phyloP scores from a whole-genome alignment of 2,888 invertebrate genomes.

The Invenusta paracnida region DNA sequence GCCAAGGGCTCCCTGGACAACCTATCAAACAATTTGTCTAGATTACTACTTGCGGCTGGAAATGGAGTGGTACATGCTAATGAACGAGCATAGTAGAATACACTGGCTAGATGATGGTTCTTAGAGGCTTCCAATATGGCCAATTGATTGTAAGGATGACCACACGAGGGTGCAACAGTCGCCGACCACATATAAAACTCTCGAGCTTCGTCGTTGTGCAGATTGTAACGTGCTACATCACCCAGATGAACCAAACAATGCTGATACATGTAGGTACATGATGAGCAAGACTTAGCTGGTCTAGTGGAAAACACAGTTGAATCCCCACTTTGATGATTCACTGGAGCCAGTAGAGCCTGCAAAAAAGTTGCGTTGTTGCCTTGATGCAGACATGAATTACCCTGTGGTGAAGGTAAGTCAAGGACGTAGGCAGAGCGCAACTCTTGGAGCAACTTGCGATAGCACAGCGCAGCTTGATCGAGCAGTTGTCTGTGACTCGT shows the following conservation, averaged over 20 bases:
- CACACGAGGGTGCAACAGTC: constrained; percentile 63
- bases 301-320: neutral
- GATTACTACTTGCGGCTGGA: constrained; percentile 75
- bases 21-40: constrained; percentile 69
- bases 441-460: constrained; percentile 63
- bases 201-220: constrained; percentile 75
- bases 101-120: constrained; percentile 73
- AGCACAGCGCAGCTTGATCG: constrained; percentile 79
- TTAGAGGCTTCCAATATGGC: constrained; percentile 74
- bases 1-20: constrained; percentile 49
- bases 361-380: neutral
- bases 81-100: constrained; percentile 79
- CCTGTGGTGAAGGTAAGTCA: constrained; percentile 38
- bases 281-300: constrained; percentile 56
- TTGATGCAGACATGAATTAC: constrained; percentile 63
- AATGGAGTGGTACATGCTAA: constrained; percentile 78
- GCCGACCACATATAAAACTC: constrained; percentile 69
- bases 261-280: constrained; percentile 79
- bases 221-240: constrained; percentile 75
- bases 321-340: too few relatives aligned
- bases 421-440: neutral
- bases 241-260: constrained; percentile 82
- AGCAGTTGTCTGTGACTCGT: constrained; percentile 74
- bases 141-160: constrained; percentile 83
- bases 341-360: neutral